These are phyloP conservation scores for Carassius gibelio DNA, from an alignment of 2,113 vertebrate species.

Conservation along the genomic window DNA sequence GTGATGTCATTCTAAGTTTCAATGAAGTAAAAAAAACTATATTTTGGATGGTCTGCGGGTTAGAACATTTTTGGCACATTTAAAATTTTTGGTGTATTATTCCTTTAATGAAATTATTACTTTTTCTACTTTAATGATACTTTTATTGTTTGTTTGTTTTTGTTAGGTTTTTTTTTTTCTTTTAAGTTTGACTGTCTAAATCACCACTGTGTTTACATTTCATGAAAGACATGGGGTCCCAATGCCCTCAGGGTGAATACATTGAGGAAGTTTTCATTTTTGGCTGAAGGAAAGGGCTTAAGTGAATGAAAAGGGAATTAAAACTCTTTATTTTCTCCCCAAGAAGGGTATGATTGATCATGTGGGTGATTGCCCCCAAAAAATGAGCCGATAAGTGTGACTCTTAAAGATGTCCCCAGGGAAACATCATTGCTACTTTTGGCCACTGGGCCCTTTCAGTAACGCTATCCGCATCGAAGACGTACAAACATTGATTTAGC, in stretches of 20 bases:
- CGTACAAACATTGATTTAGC: constrained; percentile 77
- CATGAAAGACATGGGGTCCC: background rate
- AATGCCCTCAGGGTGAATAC: background rate
- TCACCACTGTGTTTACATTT: background rate
- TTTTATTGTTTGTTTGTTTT: too few species aligned
- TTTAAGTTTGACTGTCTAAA: background rate
- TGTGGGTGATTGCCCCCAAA: constrained; percentile 64
- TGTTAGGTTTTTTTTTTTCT: background rate
- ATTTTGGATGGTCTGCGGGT: background rate
- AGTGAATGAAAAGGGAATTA: constrained; percentile 35
- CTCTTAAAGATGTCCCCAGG: constrained; percentile 74
- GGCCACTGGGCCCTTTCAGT: constrained; percentile 69
- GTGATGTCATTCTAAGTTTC: background rate
- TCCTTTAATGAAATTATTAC: background rate
- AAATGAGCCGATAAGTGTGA: constrained; percentile 60
- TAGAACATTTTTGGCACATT: background rate
- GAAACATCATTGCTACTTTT: constrained; percentile 73
- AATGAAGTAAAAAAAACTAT: background rate
- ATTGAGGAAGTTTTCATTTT: background rate
- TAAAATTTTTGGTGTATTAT: background rate
- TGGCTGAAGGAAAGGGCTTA: constrained; percentile 1
- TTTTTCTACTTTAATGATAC: background rate
- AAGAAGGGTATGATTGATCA: constrained; percentile 67
- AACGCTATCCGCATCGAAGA: constrained; percentile 77
- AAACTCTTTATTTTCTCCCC: constrained; percentile 37